Percentiles rank a stretch among this genome's conserved stretches.
These are phyloP conservation scores for Parasteatoda lunata DNA, from an alignment of 2,888 invertebrate species.

Conservation along the genomic window DNA sequence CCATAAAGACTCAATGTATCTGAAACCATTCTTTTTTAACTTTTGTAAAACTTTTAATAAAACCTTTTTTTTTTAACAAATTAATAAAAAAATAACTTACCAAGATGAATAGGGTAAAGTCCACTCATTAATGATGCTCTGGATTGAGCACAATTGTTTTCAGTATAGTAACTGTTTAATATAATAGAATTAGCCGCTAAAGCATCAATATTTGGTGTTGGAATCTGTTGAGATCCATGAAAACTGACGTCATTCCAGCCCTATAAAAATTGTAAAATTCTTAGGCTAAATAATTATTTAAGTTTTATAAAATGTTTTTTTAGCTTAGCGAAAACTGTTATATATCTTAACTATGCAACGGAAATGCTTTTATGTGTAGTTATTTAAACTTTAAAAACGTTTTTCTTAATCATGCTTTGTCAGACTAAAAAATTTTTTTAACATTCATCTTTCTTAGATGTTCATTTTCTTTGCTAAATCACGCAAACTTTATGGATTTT, in stretches of 20 bases:
- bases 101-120: conserved; percentile 90
- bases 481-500: too few relatives aligned
- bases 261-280: conserved; percentile 71
- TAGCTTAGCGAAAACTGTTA: not conserved
- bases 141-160: conserved; percentile 91
- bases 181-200: conserved; percentile 88
- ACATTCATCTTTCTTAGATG: too few relatives aligned
- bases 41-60: too few relatives aligned
- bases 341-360: not conserved
- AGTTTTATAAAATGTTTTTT: not conserved
- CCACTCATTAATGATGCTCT: conserved; percentile 92
- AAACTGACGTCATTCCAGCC: conserved; percentile 95
- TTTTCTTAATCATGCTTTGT: too few relatives aligned
- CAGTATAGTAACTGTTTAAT: conserved; percentile 89
- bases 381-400: too few relatives aligned
- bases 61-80: not conserved
- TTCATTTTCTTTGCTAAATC: too few relatives aligned
- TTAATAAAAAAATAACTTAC: conserved; percentile 72
- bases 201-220: conserved; percentile 93
- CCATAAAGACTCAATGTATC: too few relatives aligned
- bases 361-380: not conserved
- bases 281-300: not conserved
- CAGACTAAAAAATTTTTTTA: too few relatives aligned
- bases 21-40: too few relatives aligned
- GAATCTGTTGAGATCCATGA: conserved; percentile 89